phyloP scores from a whole-genome alignment of 2,113 vertebrate genomes.

The Tupaia chinensis region DNA sequence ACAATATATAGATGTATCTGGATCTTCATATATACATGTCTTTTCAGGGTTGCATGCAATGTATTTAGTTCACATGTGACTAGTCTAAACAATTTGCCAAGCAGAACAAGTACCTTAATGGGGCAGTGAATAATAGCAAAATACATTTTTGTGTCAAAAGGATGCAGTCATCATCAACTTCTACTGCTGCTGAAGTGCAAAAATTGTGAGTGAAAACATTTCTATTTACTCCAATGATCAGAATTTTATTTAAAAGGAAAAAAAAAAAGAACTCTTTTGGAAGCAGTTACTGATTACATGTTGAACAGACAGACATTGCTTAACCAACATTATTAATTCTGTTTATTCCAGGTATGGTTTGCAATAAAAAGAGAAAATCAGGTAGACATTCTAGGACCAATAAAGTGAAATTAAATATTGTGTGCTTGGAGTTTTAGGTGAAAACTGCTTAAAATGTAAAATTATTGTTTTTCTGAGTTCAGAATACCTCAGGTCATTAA shows the following conservation, averaged over 20 bases:
- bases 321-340: neutral
- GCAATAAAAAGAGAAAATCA: neutral
- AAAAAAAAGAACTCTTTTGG: neutral
- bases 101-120: neutral
- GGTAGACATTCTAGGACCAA: neutral
- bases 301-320: neutral
- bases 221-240: neutral
- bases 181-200: neutral
- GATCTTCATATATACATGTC: neutral
- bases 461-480: constrained; percentile 34
- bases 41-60: neutral
- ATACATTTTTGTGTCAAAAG: neutral
- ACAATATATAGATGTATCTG: neutral
- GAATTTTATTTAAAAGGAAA: neutral
- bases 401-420: neutral
- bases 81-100: neutral
- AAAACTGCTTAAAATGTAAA: constrained; percentile 29
- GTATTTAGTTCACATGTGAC: neutral
- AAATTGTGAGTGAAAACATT: neutral
- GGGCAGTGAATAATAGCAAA: neutral
- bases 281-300: neutral
- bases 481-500: neutral
- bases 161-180: neutral
- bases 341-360: neutral
- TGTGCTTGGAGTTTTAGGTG: neutral